A percentile compares a stretch with the other conserved stretches of the same genome.
phyloP scores from a whole-genome alignment of 2,888 invertebrate species.

The Diaperis boleti region DNA sequence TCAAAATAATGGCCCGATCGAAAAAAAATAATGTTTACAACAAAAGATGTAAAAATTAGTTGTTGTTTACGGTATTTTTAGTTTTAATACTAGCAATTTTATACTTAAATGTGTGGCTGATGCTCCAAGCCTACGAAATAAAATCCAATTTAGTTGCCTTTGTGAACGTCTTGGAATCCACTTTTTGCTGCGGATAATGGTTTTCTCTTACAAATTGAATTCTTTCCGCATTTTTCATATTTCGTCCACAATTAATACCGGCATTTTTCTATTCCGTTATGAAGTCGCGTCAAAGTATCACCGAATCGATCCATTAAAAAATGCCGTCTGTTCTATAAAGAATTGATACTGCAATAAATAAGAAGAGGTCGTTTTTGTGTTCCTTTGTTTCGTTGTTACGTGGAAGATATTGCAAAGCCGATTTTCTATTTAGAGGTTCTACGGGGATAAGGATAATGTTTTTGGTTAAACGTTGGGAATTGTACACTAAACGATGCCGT shows the following conservation, averaged over 20 bases:
- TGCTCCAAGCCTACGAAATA: conserved; percentile 38
- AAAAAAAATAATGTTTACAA: conserved; percentile 8
- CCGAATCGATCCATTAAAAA: conserved; percentile 31
- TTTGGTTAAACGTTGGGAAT: too few relatives aligned
- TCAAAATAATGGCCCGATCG: background rate
- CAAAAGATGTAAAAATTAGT: conserved; percentile 30
- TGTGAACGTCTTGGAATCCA: conserved; percentile 41
- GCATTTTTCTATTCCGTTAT: conserved; percentile 11
- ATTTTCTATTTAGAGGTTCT: too few relatives aligned
- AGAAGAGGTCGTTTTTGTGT: conserved; percentile 13
- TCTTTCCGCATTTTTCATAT: conserved; percentile 44
- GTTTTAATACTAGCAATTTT: conserved; percentile 41
- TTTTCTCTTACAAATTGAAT: conserved; percentile 38
- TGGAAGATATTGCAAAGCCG: too few relatives aligned
- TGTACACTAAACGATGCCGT: too few relatives aligned
- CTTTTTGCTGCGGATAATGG: conserved; percentile 32
- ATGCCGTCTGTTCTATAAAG: background rate
- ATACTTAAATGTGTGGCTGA: conserved; percentile 40
- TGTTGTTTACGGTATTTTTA: conserved; percentile 41
- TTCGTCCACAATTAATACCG: conserved; percentile 39
- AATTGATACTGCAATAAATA: conserved; percentile 14
- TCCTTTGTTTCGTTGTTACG: conserved; percentile 47
- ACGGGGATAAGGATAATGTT: too few relatives aligned
- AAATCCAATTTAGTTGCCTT: conserved; percentile 45
- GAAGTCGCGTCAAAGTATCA: conserved; percentile 11